These are phyloP conservation scores for Panopea generosa DNA, from an alignment of 2,888 invertebrate genomes.

Conservation along the genomic window DNA sequence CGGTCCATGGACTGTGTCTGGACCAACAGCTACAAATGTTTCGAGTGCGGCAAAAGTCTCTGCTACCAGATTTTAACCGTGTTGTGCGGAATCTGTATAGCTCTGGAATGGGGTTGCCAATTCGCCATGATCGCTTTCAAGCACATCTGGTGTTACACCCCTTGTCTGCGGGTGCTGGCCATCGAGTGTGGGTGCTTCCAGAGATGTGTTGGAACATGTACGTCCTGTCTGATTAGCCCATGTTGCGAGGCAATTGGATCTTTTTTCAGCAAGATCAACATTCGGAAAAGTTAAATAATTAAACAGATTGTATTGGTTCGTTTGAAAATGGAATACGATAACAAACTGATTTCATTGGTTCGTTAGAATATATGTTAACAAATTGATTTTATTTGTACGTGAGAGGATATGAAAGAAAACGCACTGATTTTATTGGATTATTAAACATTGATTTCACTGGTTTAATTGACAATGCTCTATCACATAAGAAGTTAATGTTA, in stretches of 20 bases:
- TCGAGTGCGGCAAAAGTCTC: conserved; percentile 89
- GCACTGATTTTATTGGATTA: too few species aligned
- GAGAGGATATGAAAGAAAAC: too few species aligned
- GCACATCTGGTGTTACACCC: conserved; percentile 91
- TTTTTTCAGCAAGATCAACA: conserved; percentile 75
- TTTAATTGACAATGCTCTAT: too few species aligned
- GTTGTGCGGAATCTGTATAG: conserved; percentile 89
- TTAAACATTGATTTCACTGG: too few species aligned
- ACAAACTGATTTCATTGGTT: too few species aligned
- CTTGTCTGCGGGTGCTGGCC: conserved; percentile 89
- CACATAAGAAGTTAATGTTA: too few species aligned
- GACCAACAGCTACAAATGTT: conserved; percentile 88
- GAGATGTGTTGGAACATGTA: conserved; percentile 84
- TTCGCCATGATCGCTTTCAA: conserved; percentile 87
- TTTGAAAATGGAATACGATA: too few species aligned
- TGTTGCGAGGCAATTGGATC: conserved; percentile 87
- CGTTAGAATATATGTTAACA: too few species aligned
- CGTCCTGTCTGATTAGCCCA: conserved; percentile 88
- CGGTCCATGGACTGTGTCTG: conserved; percentile 89
- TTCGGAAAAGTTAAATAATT: conserved; percentile 61
- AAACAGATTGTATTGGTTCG: background rate
- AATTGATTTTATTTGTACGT: too few species aligned
- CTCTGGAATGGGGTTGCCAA: conserved; percentile 87
- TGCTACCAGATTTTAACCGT: conserved; percentile 90
- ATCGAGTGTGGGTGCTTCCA: conserved; percentile 86